These are phyloP conservation scores for Erpornis zantholeuca DNA, from an alignment of 2,113 vertebrate species.

Conservation along the genomic window DNA sequence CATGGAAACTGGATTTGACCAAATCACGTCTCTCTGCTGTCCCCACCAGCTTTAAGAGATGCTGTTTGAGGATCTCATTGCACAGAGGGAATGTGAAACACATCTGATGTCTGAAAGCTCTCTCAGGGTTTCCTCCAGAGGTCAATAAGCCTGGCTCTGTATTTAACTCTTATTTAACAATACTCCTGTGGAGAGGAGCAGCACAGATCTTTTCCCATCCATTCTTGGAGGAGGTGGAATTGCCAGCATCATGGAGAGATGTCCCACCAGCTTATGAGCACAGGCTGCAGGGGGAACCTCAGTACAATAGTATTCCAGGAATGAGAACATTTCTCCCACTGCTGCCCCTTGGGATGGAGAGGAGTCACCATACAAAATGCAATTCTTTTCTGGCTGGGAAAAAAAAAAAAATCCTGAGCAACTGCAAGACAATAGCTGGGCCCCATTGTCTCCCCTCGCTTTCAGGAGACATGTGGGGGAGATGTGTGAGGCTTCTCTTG, in stretches of 20 bases:
- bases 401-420: background rate
- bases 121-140: background rate
- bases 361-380: slow-evolving; percentile 16
- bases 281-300: slow-evolving; percentile 19
- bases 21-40: background rate
- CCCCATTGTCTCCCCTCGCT: background rate
- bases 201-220: slow-evolving; percentile 11
- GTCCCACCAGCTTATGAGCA: slow-evolving; percentile 12
- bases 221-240: background rate
- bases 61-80: background rate
- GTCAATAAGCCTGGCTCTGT: background rate
- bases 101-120: background rate
- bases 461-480: background rate
- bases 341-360: slow-evolving; percentile 30
- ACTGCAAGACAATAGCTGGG: slow-evolving; percentile 28
- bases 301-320: background rate
- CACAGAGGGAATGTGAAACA: background rate
- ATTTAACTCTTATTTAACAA: slow-evolving; percentile 35
- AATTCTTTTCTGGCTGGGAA: slow-evolving; percentile 8
- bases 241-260: slow-evolving; percentile 18
- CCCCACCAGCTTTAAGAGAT: background rate
- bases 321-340: slow-evolving; percentile 60
- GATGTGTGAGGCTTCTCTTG: background rate
- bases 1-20: background rate
- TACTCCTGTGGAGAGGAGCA: background rate